phyloP scores from a whole-genome alignment of 2,888 invertebrate genomes.

The Balanococcus diminutus region DNA sequence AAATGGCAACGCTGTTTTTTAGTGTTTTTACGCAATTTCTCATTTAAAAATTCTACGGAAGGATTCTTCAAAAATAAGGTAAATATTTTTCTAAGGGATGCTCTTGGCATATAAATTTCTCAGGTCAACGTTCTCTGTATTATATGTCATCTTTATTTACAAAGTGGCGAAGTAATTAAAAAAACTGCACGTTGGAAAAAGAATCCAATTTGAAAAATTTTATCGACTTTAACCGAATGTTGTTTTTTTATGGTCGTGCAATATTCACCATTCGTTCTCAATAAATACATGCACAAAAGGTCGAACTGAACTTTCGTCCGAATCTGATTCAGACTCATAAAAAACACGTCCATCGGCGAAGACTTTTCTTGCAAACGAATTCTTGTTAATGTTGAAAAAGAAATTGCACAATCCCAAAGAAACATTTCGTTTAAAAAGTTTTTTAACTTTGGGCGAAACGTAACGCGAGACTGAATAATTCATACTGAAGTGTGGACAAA shows the following conservation, averaged over 20 bases:
- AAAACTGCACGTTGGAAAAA: background rate
- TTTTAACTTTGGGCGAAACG: slow-evolving; percentile 23
- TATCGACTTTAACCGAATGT: slow-evolving; percentile 3
- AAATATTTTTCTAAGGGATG: background rate
- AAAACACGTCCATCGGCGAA: slow-evolving; percentile 1
- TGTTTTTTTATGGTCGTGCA: background rate
- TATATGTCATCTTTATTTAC: background rate
- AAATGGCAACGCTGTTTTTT: background rate
- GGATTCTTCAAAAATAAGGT: background rate
- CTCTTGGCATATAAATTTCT: background rate
- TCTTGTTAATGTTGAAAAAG: background rate
- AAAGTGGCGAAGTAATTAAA: background rate
- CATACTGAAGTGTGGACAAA: slow-evolving; percentile 38
- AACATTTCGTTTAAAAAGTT: slow-evolving; percentile 21
- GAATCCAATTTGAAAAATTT: background rate
- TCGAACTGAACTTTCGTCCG: background rate
- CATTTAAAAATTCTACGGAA: background rate
- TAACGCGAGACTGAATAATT: slow-evolving; percentile 27
- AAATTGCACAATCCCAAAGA: slow-evolving; percentile 29
- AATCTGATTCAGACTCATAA: background rate
- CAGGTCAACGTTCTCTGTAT: background rate
- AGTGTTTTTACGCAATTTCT: background rate
- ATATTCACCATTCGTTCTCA: background rate
- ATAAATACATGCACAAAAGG: background rate
- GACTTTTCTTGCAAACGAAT: background rate